Conservation (phyloP, 1,140 invertebrate genomes). For the Drosophila aff. region DNA sequence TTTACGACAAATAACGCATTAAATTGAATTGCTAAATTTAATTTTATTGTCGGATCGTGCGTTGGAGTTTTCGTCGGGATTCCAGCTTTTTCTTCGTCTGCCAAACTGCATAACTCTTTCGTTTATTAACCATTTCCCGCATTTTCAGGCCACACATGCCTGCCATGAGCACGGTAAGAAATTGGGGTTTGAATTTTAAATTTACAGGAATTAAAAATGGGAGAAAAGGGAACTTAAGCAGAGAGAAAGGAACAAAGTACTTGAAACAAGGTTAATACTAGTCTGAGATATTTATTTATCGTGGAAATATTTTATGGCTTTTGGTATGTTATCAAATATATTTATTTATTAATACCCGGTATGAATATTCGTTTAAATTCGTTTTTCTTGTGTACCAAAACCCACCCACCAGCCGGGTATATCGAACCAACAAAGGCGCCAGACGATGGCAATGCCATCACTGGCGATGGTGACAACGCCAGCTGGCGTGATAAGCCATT, state of each 20-base stretch:
- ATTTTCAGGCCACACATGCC: conserved; percentile 23
- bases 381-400: conserved; percentile 7
- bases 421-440: conserved; percentile 80
- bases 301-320: too few relatives aligned
- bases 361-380: background rate
- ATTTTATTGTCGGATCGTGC: conserved; percentile 77
- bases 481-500: conserved; percentile 84
- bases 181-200: background rate
- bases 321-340: too few relatives aligned
- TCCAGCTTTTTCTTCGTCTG: conserved; percentile 20
- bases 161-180: background rate
- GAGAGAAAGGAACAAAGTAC: too few relatives aligned
- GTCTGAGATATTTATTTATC: too few relatives aligned
- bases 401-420: conserved; percentile 14
- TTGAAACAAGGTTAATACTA: too few relatives aligned
- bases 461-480: conserved; percentile 77
- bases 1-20: conserved; percentile 80
- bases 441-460: conserved; percentile 39
- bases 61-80: conserved; percentile 33
- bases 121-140: conserved; percentile 80
- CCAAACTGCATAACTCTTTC: conserved; percentile 74
- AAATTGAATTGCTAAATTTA: conserved; percentile 82
- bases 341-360: too few relatives aligned
- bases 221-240: too few relatives aligned
- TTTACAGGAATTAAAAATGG: background rate